Conservation (phyloP, 2,113 vertebrate species). For the Orthonyx spaldingii region DNA sequence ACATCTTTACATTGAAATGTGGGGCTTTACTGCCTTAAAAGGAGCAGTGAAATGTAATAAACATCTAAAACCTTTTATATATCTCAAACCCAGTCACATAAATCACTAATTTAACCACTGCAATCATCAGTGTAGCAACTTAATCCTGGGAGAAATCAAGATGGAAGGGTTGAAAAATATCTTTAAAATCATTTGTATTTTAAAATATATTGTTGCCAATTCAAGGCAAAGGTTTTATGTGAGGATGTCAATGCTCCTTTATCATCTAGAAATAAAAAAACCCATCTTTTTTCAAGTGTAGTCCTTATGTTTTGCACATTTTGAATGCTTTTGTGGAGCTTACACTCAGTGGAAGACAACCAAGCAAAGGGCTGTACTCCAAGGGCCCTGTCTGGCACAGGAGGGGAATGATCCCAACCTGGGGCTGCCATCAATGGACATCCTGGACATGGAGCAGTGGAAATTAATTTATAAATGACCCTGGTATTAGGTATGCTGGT, state of each 20-base stretch:
- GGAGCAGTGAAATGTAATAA: constrained; percentile 26
- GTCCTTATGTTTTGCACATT: not conserved
- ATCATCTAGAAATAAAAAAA: not conserved
- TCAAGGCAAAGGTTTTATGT: not conserved
- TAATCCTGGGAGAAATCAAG: not conserved
- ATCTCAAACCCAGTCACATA: not conserved
- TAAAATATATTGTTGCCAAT: not conserved
- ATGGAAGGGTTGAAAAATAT: not conserved
- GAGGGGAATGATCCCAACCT: not conserved
- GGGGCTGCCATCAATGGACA: not conserved
- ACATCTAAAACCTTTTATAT: not conserved
- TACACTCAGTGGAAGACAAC: not conserved
- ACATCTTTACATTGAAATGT: constrained; percentile 4
- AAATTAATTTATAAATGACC: not conserved
- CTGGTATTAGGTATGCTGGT: not conserved
- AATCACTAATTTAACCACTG: not conserved
- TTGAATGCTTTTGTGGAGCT: not conserved
- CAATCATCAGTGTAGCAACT: not conserved
- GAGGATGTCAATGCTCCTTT: not conserved
- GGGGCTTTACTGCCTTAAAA: constrained; percentile 8
- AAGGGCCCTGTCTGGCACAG: not conserved
- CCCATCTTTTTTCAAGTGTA: not conserved
- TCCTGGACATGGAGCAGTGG: not conserved
- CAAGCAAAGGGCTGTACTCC: not conserved
- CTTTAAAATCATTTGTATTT: not conserved